Conservation (phyloP, 2,888 invertebrate species). For the Caenorhabditis sp. region DNA sequence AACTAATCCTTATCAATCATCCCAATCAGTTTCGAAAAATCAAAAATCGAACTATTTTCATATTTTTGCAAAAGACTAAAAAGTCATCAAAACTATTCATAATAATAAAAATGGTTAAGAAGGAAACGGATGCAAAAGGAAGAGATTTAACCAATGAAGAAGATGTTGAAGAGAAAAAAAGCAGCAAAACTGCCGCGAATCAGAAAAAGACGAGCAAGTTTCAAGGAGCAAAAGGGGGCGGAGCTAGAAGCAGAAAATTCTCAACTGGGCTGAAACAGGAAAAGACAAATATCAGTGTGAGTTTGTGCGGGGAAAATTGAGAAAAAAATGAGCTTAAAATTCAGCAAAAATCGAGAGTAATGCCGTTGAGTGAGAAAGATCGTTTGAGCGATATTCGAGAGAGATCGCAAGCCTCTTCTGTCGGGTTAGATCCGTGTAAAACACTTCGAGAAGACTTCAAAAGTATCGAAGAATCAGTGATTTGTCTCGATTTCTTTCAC, state of each 20-base stretch:
- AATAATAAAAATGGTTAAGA: slow-evolving; percentile 3
- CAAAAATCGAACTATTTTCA: neutral
- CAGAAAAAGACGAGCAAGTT: neutral
- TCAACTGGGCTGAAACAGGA: neutral
- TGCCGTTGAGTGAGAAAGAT: neutral
- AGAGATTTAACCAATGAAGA: neutral
- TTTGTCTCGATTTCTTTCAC: slow-evolving; percentile 8
- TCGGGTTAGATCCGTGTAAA: neutral
- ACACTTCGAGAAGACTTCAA: neutral
- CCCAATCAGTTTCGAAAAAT: neutral
- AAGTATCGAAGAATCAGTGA: neutral
- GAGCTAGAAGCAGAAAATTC: neutral
- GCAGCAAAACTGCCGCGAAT: neutral
- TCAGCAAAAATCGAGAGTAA: neutral
- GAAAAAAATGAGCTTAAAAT: no score
- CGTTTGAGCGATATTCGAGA: neutral
- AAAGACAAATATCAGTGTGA: no score
- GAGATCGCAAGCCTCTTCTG: neutral
- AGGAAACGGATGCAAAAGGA: neutral
- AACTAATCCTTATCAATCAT: neutral
- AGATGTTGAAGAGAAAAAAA: neutral
- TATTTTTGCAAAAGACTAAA: slow-evolving; percentile 1
- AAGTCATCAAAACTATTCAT: neutral
- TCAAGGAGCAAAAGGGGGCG: neutral
- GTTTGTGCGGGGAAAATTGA: no score